Percentiles rank a stretch among this genome's conserved stretches.
phyloP scores from a whole-genome alignment of 2,797 vertebrate species.

The Telmatherina bonti region DNA sequence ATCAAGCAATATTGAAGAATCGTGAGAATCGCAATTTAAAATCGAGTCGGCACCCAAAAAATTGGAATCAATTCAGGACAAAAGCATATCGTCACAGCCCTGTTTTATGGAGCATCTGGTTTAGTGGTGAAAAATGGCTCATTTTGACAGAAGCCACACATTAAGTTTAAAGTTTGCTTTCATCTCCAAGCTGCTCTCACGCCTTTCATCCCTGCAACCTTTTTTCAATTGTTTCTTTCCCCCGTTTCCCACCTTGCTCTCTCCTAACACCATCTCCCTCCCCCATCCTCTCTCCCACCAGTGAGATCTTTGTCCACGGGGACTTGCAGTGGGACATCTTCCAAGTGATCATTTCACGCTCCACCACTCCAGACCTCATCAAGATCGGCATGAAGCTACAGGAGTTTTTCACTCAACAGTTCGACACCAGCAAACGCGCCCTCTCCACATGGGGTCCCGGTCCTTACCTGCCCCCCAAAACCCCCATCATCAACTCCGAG shows the following conservation, averaged over 20 bases:
- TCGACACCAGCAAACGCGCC: slow-evolving; percentile 98
- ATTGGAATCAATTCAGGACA: too few relatives aligned
- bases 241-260: not conserved
- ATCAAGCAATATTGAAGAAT: too few relatives aligned
- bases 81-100: not conserved
- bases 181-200: not conserved
- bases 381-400: slow-evolving; percentile 99
- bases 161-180: not conserved
- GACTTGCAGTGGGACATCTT: slow-evolving; percentile 99
- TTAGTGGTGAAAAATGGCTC: not conserved
- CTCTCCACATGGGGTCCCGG: slow-evolving; percentile 98
- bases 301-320: slow-evolving; percentile 97
- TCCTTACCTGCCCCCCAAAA: slow-evolving; percentile 94
- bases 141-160: not conserved
- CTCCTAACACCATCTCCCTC: not conserved
- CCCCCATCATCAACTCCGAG: slow-evolving; percentile 87
- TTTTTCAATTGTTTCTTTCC: slow-evolving; percentile 4
- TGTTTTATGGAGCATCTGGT: not conserved
- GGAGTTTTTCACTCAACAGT: slow-evolving; percentile 99
- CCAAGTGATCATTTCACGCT: slow-evolving; percentile 99
- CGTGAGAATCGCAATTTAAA: too few relatives aligned
- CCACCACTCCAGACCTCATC: slow-evolving; percentile 97
- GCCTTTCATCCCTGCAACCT: slow-evolving; percentile 3
- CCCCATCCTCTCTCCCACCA: slow-evolving; percentile 55
- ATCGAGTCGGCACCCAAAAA: too few relatives aligned